Evolutionary conservation across 2,797 vertebrate species (phyloP).

Genomic region (Coregonus ussuriensis): DNA sequence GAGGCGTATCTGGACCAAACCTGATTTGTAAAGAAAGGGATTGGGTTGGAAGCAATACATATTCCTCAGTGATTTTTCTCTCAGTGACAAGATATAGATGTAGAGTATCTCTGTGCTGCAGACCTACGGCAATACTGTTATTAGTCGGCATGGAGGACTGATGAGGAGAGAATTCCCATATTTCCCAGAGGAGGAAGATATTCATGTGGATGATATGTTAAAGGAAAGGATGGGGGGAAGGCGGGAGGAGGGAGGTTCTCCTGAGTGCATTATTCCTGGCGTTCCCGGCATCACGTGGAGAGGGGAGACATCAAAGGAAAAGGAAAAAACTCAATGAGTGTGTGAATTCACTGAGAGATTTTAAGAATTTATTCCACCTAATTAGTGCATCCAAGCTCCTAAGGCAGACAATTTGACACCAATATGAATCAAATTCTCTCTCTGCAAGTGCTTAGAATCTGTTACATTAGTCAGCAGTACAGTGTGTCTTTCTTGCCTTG

Average conservation of each 20-base stretch:
- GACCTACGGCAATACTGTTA: slow-evolving; percentile 10
- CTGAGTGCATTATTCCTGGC: slow-evolving; percentile 13
- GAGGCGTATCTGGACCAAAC: slow-evolving; percentile 14
- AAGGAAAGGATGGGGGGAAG: neutral
- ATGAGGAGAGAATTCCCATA: slow-evolving; percentile 17
- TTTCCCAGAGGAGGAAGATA: slow-evolving; percentile 23
- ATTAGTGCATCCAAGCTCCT: slow-evolving; percentile 16
- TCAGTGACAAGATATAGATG: slow-evolving; percentile 26
- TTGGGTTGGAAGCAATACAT: neutral
- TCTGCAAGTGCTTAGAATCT: slow-evolving; percentile 13
- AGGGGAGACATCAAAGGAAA: slow-evolving; percentile 4
- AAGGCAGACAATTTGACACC: slow-evolving; percentile 9
- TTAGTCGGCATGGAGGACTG: slow-evolving; percentile 14
- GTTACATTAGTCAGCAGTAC: slow-evolving; percentile 8
- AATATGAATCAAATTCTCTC: neutral
- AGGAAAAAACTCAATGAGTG: slow-evolving; percentile 5
- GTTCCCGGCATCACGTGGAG: neutral
- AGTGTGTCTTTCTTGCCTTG: neutral
- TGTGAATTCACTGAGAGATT: slow-evolving; percentile 12
- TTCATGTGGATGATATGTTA: slow-evolving; percentile 14
- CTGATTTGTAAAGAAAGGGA: neutral
- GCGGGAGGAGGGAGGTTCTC: neutral
- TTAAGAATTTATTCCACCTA: slow-evolving; percentile 32
- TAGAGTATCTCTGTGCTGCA: slow-evolving; percentile 12
- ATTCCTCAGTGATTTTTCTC: slow-evolving; percentile 18